Base-by-base conservation (phyloP, 2,113 vertebrate species). In the Poecilia latipinna region DNA sequence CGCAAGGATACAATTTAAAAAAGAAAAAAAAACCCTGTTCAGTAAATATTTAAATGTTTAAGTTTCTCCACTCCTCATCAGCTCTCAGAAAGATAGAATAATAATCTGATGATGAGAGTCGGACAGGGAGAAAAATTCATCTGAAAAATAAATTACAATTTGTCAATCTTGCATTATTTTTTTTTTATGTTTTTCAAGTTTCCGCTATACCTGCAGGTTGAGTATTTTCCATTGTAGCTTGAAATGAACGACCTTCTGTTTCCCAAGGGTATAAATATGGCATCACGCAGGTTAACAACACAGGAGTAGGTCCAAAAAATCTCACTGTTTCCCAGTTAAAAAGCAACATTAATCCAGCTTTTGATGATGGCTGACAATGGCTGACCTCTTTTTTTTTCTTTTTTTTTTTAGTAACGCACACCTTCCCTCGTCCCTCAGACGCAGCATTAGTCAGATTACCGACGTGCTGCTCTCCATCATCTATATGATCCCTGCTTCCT, bases 391-490 rank as follows among this genome's bases (percentile, higher is more conserved):
- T 51, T 22, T 4, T 48, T 48, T 19, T 22, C 28, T 88, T 82
- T 83, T 85, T 67, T 67, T 78, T 61, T 80, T 82, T 81, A 88
- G 87, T 76, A 87, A 80, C 77, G 63, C 81, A 83, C 84, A 82
- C 83, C 87, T 91, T 86, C 86, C 85, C 77, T 78, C 80, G 82
- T 65, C 75, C 88, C 75, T 82, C 60, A 80, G 88, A 89, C 77
- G 82, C 39, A 74, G 78, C 82, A 85, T 92, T 84, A 91, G 87
- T 91, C 89, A 91, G 88, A 90, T 86, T 85, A 86, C 78, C 82
- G 62, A 70, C 84, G 79, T 82, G 82, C 80, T 78, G 61, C 68
- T 77, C 84, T 85, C 78, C 76, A 78, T 86, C 72, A 77, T 85
- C 89, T 81, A 75, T 77, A 82, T 65, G 82, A 83, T 86, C 83